phyloP scores from a whole-genome alignment of 1,140 invertebrate species.

The Thrips palmi region DNA sequence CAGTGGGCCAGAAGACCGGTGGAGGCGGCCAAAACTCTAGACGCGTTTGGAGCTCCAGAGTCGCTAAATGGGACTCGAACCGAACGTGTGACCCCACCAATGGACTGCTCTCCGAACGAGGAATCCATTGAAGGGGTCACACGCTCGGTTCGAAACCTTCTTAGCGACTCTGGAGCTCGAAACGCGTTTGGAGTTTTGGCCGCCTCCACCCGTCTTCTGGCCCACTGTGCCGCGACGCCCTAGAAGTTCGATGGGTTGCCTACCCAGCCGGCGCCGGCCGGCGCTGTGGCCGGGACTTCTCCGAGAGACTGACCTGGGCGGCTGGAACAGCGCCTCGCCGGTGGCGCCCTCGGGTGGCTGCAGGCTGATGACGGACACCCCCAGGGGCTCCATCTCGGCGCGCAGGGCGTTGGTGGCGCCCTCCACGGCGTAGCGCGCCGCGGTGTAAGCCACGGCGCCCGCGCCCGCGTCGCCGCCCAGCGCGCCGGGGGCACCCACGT shows the following conservation, averaged over 20 bases:
- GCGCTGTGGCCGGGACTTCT: not conserved
- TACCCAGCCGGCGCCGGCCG: no score
- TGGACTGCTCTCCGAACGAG: no score
- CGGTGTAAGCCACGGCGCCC: slow-evolving; percentile 43
- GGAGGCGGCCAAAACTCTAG: no score
- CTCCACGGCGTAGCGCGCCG: slow-evolving; percentile 47
- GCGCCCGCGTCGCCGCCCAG: slow-evolving; percentile 20
- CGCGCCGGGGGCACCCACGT: slow-evolving; percentile 25
- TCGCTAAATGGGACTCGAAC: no score
- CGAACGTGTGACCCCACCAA: no score
- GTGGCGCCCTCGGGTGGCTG: slow-evolving; percentile 48
- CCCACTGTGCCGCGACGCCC: not conserved
- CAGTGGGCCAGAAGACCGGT: no score
- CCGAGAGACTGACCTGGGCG: slow-evolving; percentile 27
- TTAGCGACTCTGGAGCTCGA: not conserved
- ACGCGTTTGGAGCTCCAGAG: no score
- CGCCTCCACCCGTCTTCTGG: not conserved
- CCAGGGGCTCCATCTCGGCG: slow-evolving; percentile 40
- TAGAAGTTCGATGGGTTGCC: no score
- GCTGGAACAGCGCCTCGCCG: slow-evolving; percentile 36
- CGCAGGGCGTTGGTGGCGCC: slow-evolving; percentile 50
- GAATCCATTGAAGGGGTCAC: no score
- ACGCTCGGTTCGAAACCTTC: no score
- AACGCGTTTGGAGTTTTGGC: not conserved
- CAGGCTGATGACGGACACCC: slow-evolving; percentile 53